Evolutionary conservation across 2,888 invertebrate species (phyloP).

Genomic region (Villa cingulata): DNA sequence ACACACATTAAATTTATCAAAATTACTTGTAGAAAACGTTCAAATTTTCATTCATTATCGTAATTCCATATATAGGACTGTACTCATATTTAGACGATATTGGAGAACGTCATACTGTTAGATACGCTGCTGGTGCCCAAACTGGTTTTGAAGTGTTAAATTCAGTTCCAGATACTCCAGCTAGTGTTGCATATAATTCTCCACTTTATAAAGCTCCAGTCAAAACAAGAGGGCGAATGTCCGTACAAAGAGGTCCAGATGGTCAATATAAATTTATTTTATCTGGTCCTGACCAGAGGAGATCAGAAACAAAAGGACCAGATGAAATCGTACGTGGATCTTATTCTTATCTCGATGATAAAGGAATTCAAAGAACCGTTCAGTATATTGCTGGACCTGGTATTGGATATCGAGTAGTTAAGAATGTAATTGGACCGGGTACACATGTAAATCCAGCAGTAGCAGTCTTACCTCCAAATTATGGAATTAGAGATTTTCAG

Average conservation of each 20-base stretch:
- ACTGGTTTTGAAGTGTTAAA: slow-evolving; percentile 66
- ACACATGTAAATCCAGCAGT: slow-evolving; percentile 30
- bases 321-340: slow-evolving; percentile 60
- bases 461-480: slow-evolving; percentile 43
- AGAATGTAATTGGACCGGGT: slow-evolving; percentile 50
- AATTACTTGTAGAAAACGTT: background rate
- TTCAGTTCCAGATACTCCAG: slow-evolving; percentile 49
- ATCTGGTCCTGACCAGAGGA: slow-evolving; percentile 60
- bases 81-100: slow-evolving; percentile 63
- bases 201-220: slow-evolving; percentile 49
- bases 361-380: slow-evolving; percentile 61
- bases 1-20: background rate
- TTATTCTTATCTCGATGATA: slow-evolving; percentile 64
- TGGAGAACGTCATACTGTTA: slow-evolving; percentile 60
- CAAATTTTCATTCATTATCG: background rate
- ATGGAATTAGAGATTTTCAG: slow-evolving; percentile 33
- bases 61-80: slow-evolving; percentile 40
- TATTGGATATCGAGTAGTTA: slow-evolving; percentile 60
- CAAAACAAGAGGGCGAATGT: slow-evolving; percentile 52
- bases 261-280: slow-evolving; percentile 65
- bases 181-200: slow-evolving; percentile 48
- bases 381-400: slow-evolving; percentile 67
- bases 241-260: slow-evolving; percentile 56
- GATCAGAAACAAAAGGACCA: slow-evolving; percentile 59
- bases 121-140: slow-evolving; percentile 60